Base-by-base conservation (phyloP, 2,888 invertebrate genomes). In the Hyles lineata region DNA sequence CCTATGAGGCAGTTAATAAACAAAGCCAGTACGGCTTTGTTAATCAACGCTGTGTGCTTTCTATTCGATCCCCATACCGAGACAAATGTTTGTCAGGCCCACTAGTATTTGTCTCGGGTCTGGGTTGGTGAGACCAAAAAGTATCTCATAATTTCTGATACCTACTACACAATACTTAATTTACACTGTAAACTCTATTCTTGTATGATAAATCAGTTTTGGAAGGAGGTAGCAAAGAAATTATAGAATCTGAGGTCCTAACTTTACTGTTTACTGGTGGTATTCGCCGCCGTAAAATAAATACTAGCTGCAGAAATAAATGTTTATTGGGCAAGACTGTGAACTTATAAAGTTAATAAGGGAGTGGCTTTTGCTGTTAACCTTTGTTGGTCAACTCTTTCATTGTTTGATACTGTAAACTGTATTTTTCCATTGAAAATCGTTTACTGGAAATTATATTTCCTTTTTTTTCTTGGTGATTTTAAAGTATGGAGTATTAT, bases 211-310 rank as follows among this genome's bases (percentile, higher is more conserved):
- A 43, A 43, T 43, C 8, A 43, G 15, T 43, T 43, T 43, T 43
- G 0, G 15, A 11, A 43, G 15, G 43, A 43, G 43, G 3, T 43
- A 43, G 43, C 43, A 43, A 15, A 43, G 15, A 43, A 43, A 43
- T 15, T 43, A 43, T 15, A 43, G 0, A 3, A 15, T 43, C 15
- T 43, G 11, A 43, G 15, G 15, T 43, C 43, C 15, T 29, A 5
- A 29, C 29, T 29, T 35, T 35, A 0, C 3, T 3, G 11, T 43
- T 11, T 43, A 43, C 2, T 43, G 43, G 88, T 89, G 88, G 84
- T 77, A 78, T 78, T 74, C 72, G 74, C 79, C 85, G 83, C 87
- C 88, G 84, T 81, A 85, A 87, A 85, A 86, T 84, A 86, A 88
- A 87, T 81, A 86, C 75, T 72, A 70, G 32, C 43, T 43, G 62